A percentile compares a stretch with the other conserved stretches of the same genome.
Conservation (phyloP, 1,140 invertebrate species). For the Neodiprion lecontei region DNA sequence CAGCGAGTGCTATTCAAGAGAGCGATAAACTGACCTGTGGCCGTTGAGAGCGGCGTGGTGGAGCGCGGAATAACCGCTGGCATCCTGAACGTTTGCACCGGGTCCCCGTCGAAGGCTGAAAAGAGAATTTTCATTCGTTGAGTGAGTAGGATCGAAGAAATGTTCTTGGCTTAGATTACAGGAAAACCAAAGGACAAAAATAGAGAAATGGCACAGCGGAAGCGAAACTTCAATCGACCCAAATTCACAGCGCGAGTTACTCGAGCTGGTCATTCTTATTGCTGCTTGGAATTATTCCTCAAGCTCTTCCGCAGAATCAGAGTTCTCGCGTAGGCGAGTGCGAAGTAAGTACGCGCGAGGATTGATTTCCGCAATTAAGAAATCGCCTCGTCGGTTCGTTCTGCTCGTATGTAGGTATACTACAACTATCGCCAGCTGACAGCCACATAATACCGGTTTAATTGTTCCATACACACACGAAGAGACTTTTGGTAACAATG, state of each 20-base stretch:
- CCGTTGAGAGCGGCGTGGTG: constrained; percentile 95
- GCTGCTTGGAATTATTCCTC: too few species aligned
- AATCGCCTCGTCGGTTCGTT: too few species aligned
- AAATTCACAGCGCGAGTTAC: background rate
- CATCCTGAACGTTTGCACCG: constrained; percentile 91
- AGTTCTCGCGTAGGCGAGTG: background rate
- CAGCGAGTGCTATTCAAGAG: constrained; percentile 1
- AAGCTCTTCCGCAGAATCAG: background rate
- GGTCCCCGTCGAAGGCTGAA: constrained; percentile 85
- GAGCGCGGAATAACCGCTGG: constrained; percentile 92
- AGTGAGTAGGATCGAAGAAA: background rate
- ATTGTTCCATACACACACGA: too few species aligned
- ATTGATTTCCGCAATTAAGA: too few species aligned
- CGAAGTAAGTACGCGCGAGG: too few species aligned
- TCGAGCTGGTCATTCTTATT: background rate
- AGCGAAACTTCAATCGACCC: background rate
- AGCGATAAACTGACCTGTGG: constrained; percentile 76
- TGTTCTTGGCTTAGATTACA: too few species aligned
- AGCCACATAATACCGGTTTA: too few species aligned
- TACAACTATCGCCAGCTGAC: too few species aligned
- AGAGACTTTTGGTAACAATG: too few species aligned
- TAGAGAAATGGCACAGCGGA: background rate
- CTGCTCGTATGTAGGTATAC: too few species aligned
- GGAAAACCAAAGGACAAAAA: background rate
- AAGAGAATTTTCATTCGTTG: constrained; percentile 38